Percentiles rank a stretch among this genome's conserved stretches.
These are phyloP conservation scores for Phalloptychus januarius DNA, from an alignment of 2,797 vertebrate genomes.

Conservation along the genomic window DNA sequence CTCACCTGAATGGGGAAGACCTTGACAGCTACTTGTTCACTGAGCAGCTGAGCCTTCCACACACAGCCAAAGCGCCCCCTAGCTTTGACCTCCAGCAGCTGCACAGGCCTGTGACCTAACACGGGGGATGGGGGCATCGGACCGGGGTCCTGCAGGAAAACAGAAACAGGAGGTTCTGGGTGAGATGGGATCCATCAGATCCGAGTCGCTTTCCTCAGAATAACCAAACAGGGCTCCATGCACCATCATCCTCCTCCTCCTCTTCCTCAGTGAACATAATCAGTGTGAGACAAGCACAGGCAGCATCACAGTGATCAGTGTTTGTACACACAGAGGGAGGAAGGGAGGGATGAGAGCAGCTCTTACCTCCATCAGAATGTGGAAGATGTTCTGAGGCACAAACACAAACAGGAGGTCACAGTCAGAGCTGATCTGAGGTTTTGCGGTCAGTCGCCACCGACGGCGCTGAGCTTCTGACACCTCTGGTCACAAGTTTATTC, in stretches of 20 bases:
- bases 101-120: slow-evolving; percentile 92
- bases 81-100: slow-evolving; percentile 95
- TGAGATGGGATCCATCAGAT: not conserved
- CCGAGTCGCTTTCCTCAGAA: not conserved
- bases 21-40: slow-evolving; percentile 94
- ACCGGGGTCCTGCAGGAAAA: slow-evolving; percentile 87
- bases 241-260: not conserved
- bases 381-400: slow-evolving; percentile 92
- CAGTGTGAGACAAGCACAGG: not conserved
- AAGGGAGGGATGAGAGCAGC: not conserved
- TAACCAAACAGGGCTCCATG: not conserved
- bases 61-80: slow-evolving; percentile 96
- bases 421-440: slow-evolving; percentile 30
- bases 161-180: not conserved
- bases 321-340: not conserved
- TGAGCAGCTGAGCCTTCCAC: slow-evolving; percentile 97
- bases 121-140: slow-evolving; percentile 90
- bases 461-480: not conserved
- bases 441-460: not conserved
- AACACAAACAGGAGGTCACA: slow-evolving; percentile 78
- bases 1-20: slow-evolving; percentile 96
- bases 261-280: not conserved
- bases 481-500: not conserved
- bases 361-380: slow-evolving; percentile 87
- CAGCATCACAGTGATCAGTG: slow-evolving; percentile 1